phyloP scores from a whole-genome alignment of 2,888 invertebrate species.

The Beris morrisii region DNA sequence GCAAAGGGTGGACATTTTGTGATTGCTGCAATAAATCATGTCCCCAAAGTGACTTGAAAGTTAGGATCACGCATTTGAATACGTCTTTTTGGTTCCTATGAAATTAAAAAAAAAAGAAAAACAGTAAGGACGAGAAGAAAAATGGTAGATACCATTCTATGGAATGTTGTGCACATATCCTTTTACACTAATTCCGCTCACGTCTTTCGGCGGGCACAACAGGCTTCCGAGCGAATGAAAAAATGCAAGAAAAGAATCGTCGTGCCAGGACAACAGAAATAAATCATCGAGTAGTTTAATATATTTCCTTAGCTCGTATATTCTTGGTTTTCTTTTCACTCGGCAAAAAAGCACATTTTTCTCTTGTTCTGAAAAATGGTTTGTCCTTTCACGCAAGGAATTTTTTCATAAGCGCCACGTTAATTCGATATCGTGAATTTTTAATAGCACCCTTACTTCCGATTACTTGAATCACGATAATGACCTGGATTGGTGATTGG shows the following conservation, averaged over 20 bases:
- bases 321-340: constrained; percentile 17
- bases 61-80: constrained; percentile 13
- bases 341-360: constrained; percentile 29
- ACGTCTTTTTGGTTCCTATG: not conserved
- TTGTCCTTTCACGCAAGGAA: constrained; percentile 25
- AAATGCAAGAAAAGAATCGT: constrained; percentile 19
- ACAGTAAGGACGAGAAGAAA: constrained; percentile 8
- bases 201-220: constrained; percentile 32
- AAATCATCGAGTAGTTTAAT: constrained; percentile 39
- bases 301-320: constrained; percentile 33
- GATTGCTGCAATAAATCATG: constrained; percentile 29
- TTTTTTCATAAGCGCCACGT: constrained; percentile 35
- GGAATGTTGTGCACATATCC: constrained; percentile 31
- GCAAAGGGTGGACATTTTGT: constrained; percentile 21
- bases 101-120: constrained; percentile 3
- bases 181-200: constrained; percentile 35
- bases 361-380: constrained; percentile 3
- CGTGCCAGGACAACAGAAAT: constrained; percentile 36
- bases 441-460: constrained; percentile 23
- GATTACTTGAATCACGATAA: too few relatives aligned
- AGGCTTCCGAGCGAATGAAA: not conserved
- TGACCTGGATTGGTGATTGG: constrained; percentile 19
- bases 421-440: constrained; percentile 26
- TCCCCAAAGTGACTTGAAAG: constrained; percentile 21
- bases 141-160: constrained; percentile 16